Percentiles rank a stretch among this genome's conserved stretches.
phyloP scores from a whole-genome alignment of 2,113 vertebrate species.

The Gymnocephalus cernua region DNA sequence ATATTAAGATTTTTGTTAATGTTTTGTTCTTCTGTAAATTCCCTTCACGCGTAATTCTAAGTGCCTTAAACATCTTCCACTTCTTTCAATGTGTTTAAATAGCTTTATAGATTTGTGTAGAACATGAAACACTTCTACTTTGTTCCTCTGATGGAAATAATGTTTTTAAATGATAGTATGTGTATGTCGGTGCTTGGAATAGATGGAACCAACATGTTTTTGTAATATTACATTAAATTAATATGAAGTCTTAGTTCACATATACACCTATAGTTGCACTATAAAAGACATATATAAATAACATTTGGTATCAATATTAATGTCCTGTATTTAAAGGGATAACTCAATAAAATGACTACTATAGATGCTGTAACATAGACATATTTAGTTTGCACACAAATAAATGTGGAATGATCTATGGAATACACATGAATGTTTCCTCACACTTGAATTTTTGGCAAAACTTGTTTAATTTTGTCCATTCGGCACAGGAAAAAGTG shows the following conservation, averaged over 20 bases:
- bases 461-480: background rate
- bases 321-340: constrained; percentile 33
- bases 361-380: constrained; percentile 30
- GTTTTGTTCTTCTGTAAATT: constrained; percentile 16
- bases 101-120: constrained; percentile 57
- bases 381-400: constrained; percentile 38
- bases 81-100: constrained; percentile 36
- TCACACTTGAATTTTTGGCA: background rate
- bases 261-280: constrained; percentile 60
- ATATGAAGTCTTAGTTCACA: constrained; percentile 34
- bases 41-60: constrained; percentile 39
- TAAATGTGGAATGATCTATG: constrained; percentile 35
- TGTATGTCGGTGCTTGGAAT: constrained; percentile 41
- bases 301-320: constrained; percentile 33
- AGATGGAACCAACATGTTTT: constrained; percentile 33
- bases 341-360: constrained; percentile 26
- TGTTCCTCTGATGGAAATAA: constrained; percentile 42
- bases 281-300: constrained; percentile 26
- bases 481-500: background rate
- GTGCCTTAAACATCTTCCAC: constrained; percentile 70
- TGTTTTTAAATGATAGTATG: constrained; percentile 51
- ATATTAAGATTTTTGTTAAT: constrained; percentile 7
- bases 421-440: background rate
- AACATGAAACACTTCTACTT: constrained; percentile 32
- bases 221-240: constrained; percentile 30